These are phyloP conservation scores for Epinotia brunnichana DNA, from an alignment of 2,888 invertebrate species.

Conservation along the genomic window DNA sequence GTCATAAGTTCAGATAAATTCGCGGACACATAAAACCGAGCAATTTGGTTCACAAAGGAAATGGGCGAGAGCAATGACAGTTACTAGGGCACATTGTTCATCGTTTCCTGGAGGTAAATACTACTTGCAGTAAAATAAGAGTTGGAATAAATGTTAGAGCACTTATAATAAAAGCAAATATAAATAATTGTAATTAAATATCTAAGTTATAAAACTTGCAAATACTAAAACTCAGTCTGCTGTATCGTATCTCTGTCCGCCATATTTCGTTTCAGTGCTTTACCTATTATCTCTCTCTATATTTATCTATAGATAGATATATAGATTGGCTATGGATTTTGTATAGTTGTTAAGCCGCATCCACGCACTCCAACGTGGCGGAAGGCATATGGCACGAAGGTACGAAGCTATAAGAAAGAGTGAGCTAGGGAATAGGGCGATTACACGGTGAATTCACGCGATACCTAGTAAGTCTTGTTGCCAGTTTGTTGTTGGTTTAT, in stretches of 20 bases:
- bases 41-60: slow-evolving; percentile 81
- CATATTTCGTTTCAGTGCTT: slow-evolving; percentile 21
- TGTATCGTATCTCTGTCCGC: slow-evolving; percentile 40
- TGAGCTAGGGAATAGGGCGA: too few relatives aligned
- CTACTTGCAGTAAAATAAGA: slow-evolving; percentile 35
- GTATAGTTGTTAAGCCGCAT: too few relatives aligned
- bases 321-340: too few relatives aligned
- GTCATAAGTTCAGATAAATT: slow-evolving; percentile 48
- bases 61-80: slow-evolving; percentile 64
- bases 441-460: too few relatives aligned
- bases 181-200: slow-evolving; percentile 19
- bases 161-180: slow-evolving; percentile 8
- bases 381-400: too few relatives aligned
- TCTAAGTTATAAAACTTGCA: slow-evolving; percentile 35
- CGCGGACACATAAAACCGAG: slow-evolving; percentile 55
- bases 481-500: too few relatives aligned
- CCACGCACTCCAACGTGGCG: too few relatives aligned
- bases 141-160: slow-evolving; percentile 7
- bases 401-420: too few relatives aligned
- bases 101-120: slow-evolving; percentile 49
- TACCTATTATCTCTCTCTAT: not conserved
- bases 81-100: slow-evolving; percentile 63
- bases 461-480: too few relatives aligned
- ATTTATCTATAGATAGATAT: too few relatives aligned
- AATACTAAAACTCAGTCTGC: slow-evolving; percentile 42